These are phyloP conservation scores for Epinephelus coioides DNA, from an alignment of 2,797 vertebrate genomes.

Conservation along the genomic window DNA sequence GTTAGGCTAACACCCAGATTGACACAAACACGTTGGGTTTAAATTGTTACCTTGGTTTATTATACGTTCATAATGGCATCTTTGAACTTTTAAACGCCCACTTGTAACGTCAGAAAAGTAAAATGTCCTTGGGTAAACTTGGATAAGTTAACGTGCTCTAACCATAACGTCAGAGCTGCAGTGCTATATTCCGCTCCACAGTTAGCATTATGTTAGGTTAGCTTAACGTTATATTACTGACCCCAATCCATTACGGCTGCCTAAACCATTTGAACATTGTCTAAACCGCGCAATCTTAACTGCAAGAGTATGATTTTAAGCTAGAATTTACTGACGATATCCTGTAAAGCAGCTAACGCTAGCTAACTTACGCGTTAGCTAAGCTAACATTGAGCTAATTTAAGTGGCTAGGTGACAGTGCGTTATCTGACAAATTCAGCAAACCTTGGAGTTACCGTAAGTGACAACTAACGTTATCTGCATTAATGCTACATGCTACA, in stretches of 20 bases:
- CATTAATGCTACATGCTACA: accelerated
- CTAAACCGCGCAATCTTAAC: neutral
- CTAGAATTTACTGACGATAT: neutral
- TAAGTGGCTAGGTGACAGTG: neutral
- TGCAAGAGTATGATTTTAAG: accelerated
- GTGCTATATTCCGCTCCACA: neutral
- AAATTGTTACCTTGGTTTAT: no score
- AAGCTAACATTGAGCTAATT: conserved; percentile 43
- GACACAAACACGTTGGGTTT: neutral
- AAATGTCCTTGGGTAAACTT: neutral
- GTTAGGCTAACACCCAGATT: conserved; percentile 22
- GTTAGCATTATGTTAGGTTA: neutral
- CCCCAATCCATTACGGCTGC: neutral
- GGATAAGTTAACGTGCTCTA: neutral
- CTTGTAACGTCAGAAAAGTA: no score
- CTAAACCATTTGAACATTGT: neutral
- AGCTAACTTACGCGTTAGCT: conserved; percentile 15
- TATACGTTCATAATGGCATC: accelerated
- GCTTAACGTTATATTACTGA: neutral
- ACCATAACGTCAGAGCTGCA: neutral
- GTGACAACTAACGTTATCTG: neutral
- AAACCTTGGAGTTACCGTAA: accelerated
- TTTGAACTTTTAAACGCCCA: neutral
- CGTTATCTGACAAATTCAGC: neutral
- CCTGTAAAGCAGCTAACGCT: neutral